Evolutionary conservation across 2,113 vertebrate species (phyloP).

Genomic region (Poeciliopsis retropinna): DNA sequence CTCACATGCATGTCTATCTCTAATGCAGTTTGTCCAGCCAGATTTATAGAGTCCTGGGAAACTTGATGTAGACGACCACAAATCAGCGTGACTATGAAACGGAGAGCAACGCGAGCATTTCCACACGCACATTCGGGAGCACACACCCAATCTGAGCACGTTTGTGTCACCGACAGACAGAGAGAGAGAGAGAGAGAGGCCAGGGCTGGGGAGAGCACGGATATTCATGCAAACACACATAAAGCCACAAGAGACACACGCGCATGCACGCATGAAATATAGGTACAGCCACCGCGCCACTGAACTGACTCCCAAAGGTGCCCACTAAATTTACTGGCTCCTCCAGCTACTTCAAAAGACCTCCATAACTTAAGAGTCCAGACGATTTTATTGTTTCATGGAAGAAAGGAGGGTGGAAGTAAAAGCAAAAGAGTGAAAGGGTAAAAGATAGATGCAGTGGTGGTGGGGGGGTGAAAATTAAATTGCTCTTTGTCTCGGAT

Average conservation of each 20-base stretch:
- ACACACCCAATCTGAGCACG: conserved; percentile 33
- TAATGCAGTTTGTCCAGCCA: conserved; percentile 69
- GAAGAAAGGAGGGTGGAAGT: conserved; percentile 80
- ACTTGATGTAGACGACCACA: conserved; percentile 86
- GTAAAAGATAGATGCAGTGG: conserved; percentile 80
- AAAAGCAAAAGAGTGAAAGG: conserved; percentile 62
- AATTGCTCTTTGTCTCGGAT: conserved; percentile 76
- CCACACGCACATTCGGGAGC: conserved; percentile 1
- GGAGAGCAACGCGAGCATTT: conserved; percentile 71
- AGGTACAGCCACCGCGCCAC: conserved; percentile 75
- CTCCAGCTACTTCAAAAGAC: conserved; percentile 91
- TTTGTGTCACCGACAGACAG: conserved; percentile 48
- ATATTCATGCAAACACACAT: conserved; percentile 33
- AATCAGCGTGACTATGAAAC: conserved; percentile 91
- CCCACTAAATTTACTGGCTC: conserved; percentile 94
- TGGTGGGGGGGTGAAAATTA: conserved; percentile 34
- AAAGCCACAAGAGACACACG: conserved; percentile 11
- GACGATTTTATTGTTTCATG: conserved; percentile 90
- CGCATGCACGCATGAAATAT: conserved; percentile 69
- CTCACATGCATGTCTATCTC: conserved; percentile 34
- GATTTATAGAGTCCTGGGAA: conserved; percentile 91
- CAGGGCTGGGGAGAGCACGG: conserved; percentile 15
- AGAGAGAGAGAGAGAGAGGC: conserved; percentile 12
- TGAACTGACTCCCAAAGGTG: conserved; percentile 86
- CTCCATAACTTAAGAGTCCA: conserved; percentile 88